Base-by-base conservation (phyloP, 2,113 vertebrate genomes). In the Eulemur macaco region DNA sequence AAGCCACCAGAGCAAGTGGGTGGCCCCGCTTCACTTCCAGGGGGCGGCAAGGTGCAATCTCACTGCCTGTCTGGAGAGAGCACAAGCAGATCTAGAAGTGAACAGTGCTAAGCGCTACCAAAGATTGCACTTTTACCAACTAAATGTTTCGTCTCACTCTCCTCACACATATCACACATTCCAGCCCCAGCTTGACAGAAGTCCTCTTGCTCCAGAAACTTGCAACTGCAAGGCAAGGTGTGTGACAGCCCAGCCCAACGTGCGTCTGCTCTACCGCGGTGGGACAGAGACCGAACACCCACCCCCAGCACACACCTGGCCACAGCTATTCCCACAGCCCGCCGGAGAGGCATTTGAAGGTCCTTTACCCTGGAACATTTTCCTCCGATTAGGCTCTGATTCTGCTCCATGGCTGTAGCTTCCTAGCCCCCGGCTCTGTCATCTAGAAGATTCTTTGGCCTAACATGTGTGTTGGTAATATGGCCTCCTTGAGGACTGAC, bases 11-110 rank as follows among this genome's bases (percentile, higher is more conserved):
- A 63, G 63, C 31, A 58, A 54, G 50, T 42, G 23, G 1, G 3
- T 0, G 1, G n/a, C 13, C 69, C 1, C 10, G 31, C 21, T 60
- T 58, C 52, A 8, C 34, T 58, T 47, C 37, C 6, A 4, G 1
- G 5, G 54, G 14, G 6, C 6, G 34, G 54, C 29, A 6, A 64
- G 12, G 15, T 50, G 0, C 2, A 0, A 0, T 17, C 37, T 23
- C 5, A 37, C 56, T 6, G 0, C 23, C 37, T 82, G 23, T 21
- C 45, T 60, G 27, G 47, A 69, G 54, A 15, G 25, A 45, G 13
- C 12, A 54, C 20, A 45, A 34, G 29, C 20, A 21, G 14, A 1
- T 12, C 31, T 0, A 9, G 23, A 78, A 21, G 17, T 4, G 6
- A 0, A 4, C n/a, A 17, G 37, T 0, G 5, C 31, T n/a, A 2